These are phyloP conservation scores for Leptobrachium leishanense DNA, from an alignment of 2,113 vertebrate genomes.

Conservation along the genomic window DNA sequence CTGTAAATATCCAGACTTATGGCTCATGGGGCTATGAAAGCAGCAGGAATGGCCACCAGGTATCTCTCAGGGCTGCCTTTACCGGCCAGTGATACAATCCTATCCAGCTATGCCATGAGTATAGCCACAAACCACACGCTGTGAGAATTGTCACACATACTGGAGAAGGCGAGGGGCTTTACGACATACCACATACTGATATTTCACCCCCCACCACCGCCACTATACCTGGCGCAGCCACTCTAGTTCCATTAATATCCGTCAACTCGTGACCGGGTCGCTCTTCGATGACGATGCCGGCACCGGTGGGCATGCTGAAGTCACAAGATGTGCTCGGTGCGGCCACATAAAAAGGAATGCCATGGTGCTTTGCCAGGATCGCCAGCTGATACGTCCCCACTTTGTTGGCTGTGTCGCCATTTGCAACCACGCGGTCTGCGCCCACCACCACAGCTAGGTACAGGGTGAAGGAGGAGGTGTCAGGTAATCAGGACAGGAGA, in stretches of 20 bases:
- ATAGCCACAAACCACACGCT: too few relatives aligned
- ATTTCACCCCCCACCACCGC: too few relatives aligned
- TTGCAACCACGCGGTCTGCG: conserved; percentile 84
- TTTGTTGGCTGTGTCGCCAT: conserved; percentile 89
- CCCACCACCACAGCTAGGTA: conserved; percentile 82
- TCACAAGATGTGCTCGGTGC: conserved; percentile 88
- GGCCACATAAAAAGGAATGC: conserved; percentile 87
- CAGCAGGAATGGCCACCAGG: too few relatives aligned
- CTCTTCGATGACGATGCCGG: conserved; percentile 81
- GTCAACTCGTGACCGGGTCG: conserved; percentile 80
- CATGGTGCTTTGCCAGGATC: conserved; percentile 76
- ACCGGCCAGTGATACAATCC: too few relatives aligned
- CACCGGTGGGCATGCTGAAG: conserved; percentile 71
- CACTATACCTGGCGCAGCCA: conserved; percentile 77
- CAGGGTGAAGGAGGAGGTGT: neutral
- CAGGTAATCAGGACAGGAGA: too few relatives aligned
- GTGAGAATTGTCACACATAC: too few relatives aligned
- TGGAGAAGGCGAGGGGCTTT: too few relatives aligned
- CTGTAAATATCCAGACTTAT: too few relatives aligned
- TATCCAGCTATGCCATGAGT: too few relatives aligned
- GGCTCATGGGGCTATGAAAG: too few relatives aligned
- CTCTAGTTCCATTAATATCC: conserved; percentile 72
- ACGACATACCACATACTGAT: too few relatives aligned
- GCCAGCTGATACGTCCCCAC: conserved; percentile 90
- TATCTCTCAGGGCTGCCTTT: too few relatives aligned